Percentiles rank a stretch among this genome's conserved stretches.
phyloP scores from a whole-genome alignment of 1,140 invertebrate genomes.

The Aphelenchoides fujianensis region DNA sequence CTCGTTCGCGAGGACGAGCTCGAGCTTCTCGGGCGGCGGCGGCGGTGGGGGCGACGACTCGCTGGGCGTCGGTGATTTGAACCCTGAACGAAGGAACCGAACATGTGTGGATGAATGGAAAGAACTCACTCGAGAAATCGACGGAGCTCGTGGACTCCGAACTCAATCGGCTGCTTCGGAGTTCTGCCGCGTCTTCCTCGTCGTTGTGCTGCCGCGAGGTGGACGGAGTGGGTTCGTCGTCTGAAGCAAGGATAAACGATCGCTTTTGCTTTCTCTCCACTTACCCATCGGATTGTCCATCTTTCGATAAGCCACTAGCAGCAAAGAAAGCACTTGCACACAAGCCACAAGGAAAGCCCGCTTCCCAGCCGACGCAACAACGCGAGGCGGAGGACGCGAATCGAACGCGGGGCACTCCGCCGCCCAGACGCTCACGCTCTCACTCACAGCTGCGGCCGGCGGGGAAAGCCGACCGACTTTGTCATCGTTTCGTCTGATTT shows the following conservation, averaged over 20 bases:
- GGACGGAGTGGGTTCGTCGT: neutral
- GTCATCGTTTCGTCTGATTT: neutral
- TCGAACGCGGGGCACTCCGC: neutral
- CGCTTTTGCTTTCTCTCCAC: neutral
- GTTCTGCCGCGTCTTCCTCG: neutral
- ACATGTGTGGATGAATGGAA: no score
- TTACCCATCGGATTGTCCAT: neutral
- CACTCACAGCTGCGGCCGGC: no score
- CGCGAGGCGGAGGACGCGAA: neutral
- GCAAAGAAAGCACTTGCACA: neutral
- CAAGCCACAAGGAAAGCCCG: neutral
- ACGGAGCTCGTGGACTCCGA: neutral
- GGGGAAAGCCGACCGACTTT: no score
- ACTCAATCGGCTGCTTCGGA: neutral
- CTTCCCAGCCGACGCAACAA: no score
- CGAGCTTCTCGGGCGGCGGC: neutral
- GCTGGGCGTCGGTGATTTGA: neutral
- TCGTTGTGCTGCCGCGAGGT: neutral
- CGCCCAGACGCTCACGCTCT: neutral
- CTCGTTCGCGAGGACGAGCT: constrained; percentile 7
- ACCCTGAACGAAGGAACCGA: neutral
- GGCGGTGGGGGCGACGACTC: no score
- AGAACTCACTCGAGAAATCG: constrained; percentile 6
- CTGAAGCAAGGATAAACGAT: neutral
- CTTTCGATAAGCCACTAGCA: neutral